Evolutionary conservation across 2,888 invertebrate species (phyloP), one percentile per base, ranked within the genome.

Genomic region (Nomada goodeniana): DNA sequence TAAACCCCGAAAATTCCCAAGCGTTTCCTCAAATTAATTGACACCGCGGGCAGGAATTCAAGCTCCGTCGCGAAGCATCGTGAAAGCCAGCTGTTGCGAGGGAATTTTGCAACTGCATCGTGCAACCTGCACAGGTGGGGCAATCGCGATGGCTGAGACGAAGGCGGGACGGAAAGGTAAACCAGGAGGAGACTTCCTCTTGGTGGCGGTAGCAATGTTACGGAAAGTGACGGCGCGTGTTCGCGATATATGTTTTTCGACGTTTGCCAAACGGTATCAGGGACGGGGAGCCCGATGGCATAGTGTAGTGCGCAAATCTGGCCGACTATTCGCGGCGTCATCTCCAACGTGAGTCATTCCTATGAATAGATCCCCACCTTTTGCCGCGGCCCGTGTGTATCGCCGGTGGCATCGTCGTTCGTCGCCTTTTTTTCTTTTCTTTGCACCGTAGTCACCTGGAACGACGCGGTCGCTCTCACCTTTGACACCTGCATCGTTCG

Each of bases 241-340:
- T 64, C 72, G 69, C 63, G 75, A 75, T 55, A 23, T 15, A 13
- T 42, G 36, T 2, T n/a, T 44, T 44, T 76, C 64, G 42, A 11
- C 63, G 73, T 82, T 84, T 79, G 84, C 71, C 84, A 82, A 79
- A 84, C 68, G 76, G 72, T 81, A 84, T 76, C 84, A 79, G 75
- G 76, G 77, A 81, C 81, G 57, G 26, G 68, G 44, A 50, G 65
- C 53, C 75, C 73, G 74, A 69, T 77, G 83, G 86, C 88, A 89
- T 89, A 85, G 87, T 85, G 89, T 90, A 86, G 91, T 90, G 91
- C 91, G 91, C 91, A 91, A 91, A 91, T 91, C 91, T 91, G 90
- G 89, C 88, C 88, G 91, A 90, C 91, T 91, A 91, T 90, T 91
- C 91, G 89, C 91, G 91, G 87, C 91, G 91, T 91, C 91, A 91